Conservation (phyloP, 2,797 vertebrate species). For the Morelia viridis region DNA sequence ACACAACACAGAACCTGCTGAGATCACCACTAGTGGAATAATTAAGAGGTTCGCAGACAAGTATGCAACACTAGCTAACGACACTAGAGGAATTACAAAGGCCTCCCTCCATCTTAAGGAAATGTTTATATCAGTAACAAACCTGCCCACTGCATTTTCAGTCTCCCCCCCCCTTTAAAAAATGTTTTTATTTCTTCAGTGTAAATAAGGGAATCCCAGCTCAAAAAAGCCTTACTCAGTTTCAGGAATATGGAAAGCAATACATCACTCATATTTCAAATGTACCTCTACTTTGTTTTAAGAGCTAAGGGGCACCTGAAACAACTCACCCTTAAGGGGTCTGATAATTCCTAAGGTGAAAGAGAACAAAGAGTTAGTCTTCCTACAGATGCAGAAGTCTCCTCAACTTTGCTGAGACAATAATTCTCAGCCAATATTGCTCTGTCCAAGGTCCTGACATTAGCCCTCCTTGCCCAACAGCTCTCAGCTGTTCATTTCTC, state of each 20-base stretch:
- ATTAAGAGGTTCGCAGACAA: neutral
- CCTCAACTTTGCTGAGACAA: neutral
- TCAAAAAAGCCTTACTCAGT: neutral
- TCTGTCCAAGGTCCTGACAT: neutral
- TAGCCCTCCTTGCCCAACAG: neutral
- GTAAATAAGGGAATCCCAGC: neutral
- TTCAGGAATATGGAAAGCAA: neutral
- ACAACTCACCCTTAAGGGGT: neutral
- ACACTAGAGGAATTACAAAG: neutral
- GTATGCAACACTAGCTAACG: slow-evolving; percentile 26
- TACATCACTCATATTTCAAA: neutral
- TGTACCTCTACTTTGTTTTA: neutral
- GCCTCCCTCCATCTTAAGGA: neutral
- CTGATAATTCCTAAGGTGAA: neutral
- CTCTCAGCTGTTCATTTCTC: neutral
- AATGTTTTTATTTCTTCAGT: neutral
- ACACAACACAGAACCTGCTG: slow-evolving; percentile 19
- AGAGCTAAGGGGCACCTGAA: no score
- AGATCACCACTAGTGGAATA: slow-evolving; percentile 19
- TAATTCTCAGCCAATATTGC: no score
- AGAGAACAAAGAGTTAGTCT: neutral
- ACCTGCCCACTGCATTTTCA: neutral
- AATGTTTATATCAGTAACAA: neutral
- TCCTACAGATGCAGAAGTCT: neutral
- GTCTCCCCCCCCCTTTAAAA: neutral